Base-by-base conservation (phyloP, 1,140 invertebrate genomes). In the Aricia agestis region DNA sequence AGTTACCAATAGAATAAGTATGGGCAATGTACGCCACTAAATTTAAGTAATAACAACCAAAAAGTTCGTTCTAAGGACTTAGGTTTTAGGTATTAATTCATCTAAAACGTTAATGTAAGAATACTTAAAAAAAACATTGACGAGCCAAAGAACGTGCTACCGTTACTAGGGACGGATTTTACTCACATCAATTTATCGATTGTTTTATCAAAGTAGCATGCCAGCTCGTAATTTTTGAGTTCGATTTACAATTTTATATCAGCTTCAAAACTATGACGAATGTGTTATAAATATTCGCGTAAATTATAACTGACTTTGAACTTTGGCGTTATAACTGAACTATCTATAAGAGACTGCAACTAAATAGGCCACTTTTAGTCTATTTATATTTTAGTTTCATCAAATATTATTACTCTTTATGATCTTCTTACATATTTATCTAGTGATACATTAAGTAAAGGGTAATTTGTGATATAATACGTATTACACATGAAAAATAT, bases 61-160 rank as follows among this genome's bases (percentile, higher is more conserved):
- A 91, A 89, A 91, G 89, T 91, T 91, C 89, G 87, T 89, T 91
- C 78, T 89, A 91, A 80, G 87, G 87, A 89, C 87, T 91, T 89
- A 90, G 86, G 85, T 90, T 89, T 82, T 90, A 90, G 84, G 76
- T 82, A 76, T 73, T 76, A 68, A 70, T 74, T 72, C 71, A 63
- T 63, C 17, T 19, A 45, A 63, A 36, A 52, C 69, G 18, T 71
- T 68, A 52, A 6, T 72, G 18, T 66, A 19, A 52, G 36, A 70
- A 32, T 58, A 67, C 70, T 61, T 19, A 66, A 32, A 52, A 57
- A 71, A 42, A 19, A 25, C 18, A 19, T 17, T 19, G 0, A 63
- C 17, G 59, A 63, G 59, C 59, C 59, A 63, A 63, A 63, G 59
- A 63, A 19, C 59, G 59, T 63, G 59, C 59, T 63, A 63, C 59